Evolutionary conservation across 2,888 invertebrate genomes (phyloP), one percentile per base, ranked within the genome.

Genomic region (Scaptomyza cyrtandrae): DNA sequence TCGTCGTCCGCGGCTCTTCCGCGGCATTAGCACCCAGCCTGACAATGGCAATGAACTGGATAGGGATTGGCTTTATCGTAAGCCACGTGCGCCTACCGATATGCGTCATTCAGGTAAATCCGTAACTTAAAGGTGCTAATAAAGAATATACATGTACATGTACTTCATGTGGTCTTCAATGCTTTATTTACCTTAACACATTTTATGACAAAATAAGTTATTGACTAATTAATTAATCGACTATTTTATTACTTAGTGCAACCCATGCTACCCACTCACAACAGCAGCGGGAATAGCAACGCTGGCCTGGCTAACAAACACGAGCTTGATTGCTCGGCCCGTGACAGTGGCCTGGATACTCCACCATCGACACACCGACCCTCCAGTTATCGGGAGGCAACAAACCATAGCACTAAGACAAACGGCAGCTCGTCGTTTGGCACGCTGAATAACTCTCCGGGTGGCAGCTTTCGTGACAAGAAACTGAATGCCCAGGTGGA

Each of bases 251-350:
- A 1, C 91, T 1, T 89, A 94, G 94, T 94, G 78, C 91, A 94
- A 90, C 90, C 90, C 16, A 90, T 90, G 88, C 62, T 90, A 49
- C 90, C 90, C 58, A 85, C 80, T 14, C 84, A 82, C 49, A 80
- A 71, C 43, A 35, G 46, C 19, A 80, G 75, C 35, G 68, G 70
- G 9, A 79, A 75, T 53, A 81, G 24, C 5, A 24, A 46, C 29
- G 55, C 50, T 27, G 86, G 81, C 46, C 54, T 83, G 70, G 77
- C 84, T 16, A 71, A 59, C 48, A 88, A 84, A 41, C 93, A 94
- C 62, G 94, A 94, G 85, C 93, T 94, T 78, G 94, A 94, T 84
- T 93, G 94, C 59, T 92, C 92, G 91, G 93, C 92, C 50, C 93
- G 92, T 84, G 93, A 93, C 72, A 92, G 90, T 74, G 92, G 92